A percentile compares a stretch with the other conserved stretches of the same genome.
Conservation (phyloP, 2,888 invertebrate genomes). For the Eretmocerus hayati region DNA sequence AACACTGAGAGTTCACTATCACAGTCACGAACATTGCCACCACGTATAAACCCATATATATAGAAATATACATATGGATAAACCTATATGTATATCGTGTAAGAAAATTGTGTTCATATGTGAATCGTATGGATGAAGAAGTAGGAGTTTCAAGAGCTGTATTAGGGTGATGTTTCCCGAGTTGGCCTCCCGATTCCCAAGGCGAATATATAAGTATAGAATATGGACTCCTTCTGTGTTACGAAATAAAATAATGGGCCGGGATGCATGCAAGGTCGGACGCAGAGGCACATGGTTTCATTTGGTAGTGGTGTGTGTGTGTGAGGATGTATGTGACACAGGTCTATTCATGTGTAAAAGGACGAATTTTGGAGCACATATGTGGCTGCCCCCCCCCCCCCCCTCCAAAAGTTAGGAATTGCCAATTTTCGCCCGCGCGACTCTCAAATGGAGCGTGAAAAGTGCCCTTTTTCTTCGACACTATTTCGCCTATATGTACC, state of each 20-base stretch:
- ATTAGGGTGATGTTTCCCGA: no score
- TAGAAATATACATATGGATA: no score
- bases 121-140: no score
- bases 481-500: neutral
- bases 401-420: no score
- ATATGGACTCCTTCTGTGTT: neutral
- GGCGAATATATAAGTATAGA: neutral
- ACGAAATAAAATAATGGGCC: constrained; percentile 9
- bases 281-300: no score
- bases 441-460: constrained; percentile 21
- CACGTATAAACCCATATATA: neutral
- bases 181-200: constrained; percentile 9
- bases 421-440: neutral
- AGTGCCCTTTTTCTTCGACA: constrained; percentile 8
- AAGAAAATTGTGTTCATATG: no score
- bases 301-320: no score
- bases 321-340: no score
- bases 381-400: no score
- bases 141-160: no score
- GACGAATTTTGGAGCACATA: neutral
- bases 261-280: constrained; percentile 14
- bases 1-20: constrained; percentile 21
- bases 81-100: no score
- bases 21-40: constrained; percentile 8
- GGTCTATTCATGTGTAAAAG: no score